Evolutionary conservation across 2,113 vertebrate species (phyloP).

Genomic region (Halichoeres trimaculatus): DNA sequence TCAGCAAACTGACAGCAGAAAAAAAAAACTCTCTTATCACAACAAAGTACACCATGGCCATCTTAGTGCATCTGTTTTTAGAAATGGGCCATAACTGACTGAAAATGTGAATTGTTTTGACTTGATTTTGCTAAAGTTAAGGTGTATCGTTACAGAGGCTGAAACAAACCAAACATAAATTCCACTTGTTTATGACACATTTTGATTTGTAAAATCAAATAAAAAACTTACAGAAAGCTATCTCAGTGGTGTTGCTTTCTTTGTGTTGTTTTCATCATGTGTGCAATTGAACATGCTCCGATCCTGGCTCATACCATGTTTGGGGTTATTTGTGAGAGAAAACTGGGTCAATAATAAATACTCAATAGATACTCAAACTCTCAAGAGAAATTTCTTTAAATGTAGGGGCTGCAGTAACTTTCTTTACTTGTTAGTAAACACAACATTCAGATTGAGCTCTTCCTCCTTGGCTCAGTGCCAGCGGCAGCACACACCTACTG

Average conservation of each 20-base stretch:
- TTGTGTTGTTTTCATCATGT: neutral
- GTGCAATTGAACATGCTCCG: too few species aligned
- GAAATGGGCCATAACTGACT: slow-evolving; percentile 37
- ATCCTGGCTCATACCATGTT: too few species aligned
- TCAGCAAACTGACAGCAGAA: neutral
- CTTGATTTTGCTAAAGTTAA: slow-evolving; percentile 67
- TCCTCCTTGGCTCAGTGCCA: too few species aligned
- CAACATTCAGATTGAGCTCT: too few species aligned
- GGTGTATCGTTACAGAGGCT: slow-evolving; percentile 69
- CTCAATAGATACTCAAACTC: too few species aligned
- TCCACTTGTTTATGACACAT: slow-evolving; percentile 63
- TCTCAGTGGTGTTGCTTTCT: neutral
- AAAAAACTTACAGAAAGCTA: slow-evolving; percentile 49
- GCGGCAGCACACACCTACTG: too few species aligned
- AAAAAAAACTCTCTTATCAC: neutral
- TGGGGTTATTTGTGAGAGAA: too few species aligned
- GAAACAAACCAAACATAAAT: slow-evolving; percentile 62
- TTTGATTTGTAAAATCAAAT: slow-evolving; percentile 58
- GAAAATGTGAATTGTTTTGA: slow-evolving; percentile 64
- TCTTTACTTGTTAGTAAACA: too few species aligned
- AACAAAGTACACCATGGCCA: neutral
- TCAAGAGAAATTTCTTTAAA: too few species aligned
- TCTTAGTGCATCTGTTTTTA: slow-evolving; percentile 61
- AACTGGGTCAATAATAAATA: too few species aligned
- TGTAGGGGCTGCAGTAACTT: too few species aligned